Evolutionary conservation across 2,888 invertebrate species (phyloP), one percentile per base, ranked within the genome.

Genomic region (Mythimna albipuncta): DNA sequence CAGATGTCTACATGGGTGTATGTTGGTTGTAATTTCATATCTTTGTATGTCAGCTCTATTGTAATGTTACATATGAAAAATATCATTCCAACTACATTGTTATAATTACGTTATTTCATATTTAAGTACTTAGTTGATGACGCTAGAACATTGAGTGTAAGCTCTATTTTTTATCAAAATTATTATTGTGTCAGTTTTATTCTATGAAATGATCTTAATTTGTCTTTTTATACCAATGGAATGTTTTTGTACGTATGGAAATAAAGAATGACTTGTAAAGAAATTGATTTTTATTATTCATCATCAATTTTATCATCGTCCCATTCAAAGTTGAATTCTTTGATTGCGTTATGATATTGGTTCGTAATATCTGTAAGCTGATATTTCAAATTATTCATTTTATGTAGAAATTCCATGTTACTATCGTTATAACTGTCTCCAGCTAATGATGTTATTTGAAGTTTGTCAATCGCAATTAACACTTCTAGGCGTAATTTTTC

Each of bases 51-150:
- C 62, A 57, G 26, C 38, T 26, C 52, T 65, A 55, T 50, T 59
- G 44, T 72, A 66, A 65, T 70, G 50, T 69, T 71, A 75, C 64
- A 75, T 73, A 72, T 75, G 55, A 75, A 77, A 67, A 73, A 78
- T 84, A 85, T 87, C 88, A 89, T 89, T 89, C 89, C 90, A 89
- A 80, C 72, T 81, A 82, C 76, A 81, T 78, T 71, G 77, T 75
- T 69, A 62, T 69, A 72, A 59, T 38, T 73, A 71, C 74, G 64
- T 69, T 80, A 77, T 71, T 72, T 75, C 69, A 82, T 78, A 73
- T 75, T 69, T 86, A 87, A 80, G 80, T 87, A 82, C 64, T 77
- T 87, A 90, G 90, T 86, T 82, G 38, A 82, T 77, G 76, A 83
- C 87, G 89, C 88, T 90, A 90, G 90, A 81, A 65, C 70, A 67